Base-by-base conservation (phyloP, 2,113 vertebrate species). In the Poecile atricapillus region DNA sequence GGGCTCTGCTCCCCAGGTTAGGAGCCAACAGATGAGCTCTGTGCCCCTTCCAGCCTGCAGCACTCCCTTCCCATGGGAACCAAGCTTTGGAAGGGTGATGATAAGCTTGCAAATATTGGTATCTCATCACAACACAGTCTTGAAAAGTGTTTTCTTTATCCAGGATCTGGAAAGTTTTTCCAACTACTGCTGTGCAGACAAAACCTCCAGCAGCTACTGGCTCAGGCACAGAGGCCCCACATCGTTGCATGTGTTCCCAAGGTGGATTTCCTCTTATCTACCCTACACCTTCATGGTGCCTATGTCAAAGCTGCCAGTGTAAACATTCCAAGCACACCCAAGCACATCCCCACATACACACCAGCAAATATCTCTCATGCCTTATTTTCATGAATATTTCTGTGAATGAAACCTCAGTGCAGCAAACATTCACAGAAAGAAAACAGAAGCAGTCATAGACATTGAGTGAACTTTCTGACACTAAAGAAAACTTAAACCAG, bases 181-280 rank as follows among this genome's bases (percentile, higher is more conserved):
- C 68, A 55, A 8, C 16, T 92, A 11, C 22, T 3, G 0, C 22
- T 70, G 23, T 30, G 24, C 21, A 65, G 43, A 50, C 20, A 70
- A 80, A 83, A 33, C 21, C 39, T 83, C 23, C 27, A 77, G 33
- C 53, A 83, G 63, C 24, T 64, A 10, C 30, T 35, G 71, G 12
- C 39, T 77, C 1, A 0, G 28, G 19, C 24, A 25, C 33, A 55
- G 39, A 77, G 62, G 19, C 23, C 53, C 19, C 4, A 2, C 30
- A 33, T 7, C 0, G 0, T 11, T 70, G 13, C 35, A 4, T 14
- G 12, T 1, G 0, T 15, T 85, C 59, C 39, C 30, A 28, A 9
- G 21, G 35, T 33, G 27, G 21, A 60, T 77, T 69, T 90, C 24
- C 78, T 91, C 39, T 65, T 83, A 46, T 73, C 67, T 47, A 4